Evolutionary conservation across 2,888 invertebrate genomes (phyloP).

Genomic region (Leptopilina myrica): DNA sequence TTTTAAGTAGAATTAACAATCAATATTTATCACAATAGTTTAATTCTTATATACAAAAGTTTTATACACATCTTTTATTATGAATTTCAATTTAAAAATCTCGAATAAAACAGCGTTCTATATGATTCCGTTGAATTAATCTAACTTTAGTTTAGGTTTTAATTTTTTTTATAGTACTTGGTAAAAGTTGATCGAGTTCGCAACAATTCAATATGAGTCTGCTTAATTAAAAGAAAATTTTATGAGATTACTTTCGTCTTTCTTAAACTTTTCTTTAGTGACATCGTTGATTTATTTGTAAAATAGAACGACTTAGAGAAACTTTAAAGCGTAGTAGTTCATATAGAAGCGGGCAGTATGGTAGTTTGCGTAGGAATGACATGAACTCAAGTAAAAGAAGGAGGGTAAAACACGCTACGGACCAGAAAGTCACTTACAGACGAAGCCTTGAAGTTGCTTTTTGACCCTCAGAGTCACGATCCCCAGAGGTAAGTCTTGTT

Average conservation of each 20-base stretch:
- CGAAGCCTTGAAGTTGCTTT: slow-evolving; percentile 34
- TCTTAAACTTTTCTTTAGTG: slow-evolving; percentile 12
- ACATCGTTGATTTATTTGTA: slow-evolving; percentile 12
- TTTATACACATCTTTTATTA: too few relatives aligned
- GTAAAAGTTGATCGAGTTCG: not conserved
- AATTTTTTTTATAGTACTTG: not conserved
- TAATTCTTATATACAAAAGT: too few relatives aligned
- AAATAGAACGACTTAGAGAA: not conserved
- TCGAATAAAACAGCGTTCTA: not conserved
- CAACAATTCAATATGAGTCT: slow-evolving; percentile 1
- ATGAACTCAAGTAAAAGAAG: not conserved
- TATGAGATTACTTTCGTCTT: not conserved
- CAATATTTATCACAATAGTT: too few relatives aligned
- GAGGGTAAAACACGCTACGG: not conserved
- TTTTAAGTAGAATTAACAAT: too few relatives aligned
- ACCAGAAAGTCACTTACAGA: slow-evolving; percentile 19
- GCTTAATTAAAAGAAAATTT: slow-evolving; percentile 9
- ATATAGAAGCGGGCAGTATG: not conserved
- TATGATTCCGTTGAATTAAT: not conserved
- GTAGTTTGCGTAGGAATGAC: slow-evolving; percentile 15
- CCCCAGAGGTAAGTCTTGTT: slow-evolving; percentile 2
- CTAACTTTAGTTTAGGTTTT: not conserved
- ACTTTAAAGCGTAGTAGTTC: not conserved
- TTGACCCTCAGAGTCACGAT: slow-evolving; percentile 39
- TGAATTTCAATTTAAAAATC: not conserved